Base-by-base conservation (phyloP, 2,113 vertebrate genomes). In the Psephotus haematonotus region DNA sequence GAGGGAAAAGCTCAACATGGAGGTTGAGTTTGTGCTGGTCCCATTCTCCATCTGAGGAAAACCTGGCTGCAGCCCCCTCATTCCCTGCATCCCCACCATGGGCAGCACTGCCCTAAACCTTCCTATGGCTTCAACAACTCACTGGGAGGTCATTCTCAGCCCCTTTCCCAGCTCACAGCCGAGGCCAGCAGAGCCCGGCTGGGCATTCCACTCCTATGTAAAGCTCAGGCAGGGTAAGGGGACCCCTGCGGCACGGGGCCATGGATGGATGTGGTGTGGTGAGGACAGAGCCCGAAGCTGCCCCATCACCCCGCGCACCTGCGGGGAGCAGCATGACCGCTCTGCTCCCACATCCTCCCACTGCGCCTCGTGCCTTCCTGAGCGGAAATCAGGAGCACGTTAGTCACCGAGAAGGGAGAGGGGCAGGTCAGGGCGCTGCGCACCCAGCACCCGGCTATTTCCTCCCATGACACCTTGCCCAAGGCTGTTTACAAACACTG, bases 101-200 rank as follows among this genome's bases (percentile, higher is more conserved):
- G 8, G 5, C 37, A 59, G 27, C 44, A 23, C 46, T 43, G 35
- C 8, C 6, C 37, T 49, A 29, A 7, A 31, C 64, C 70, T 67
- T 39, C 44, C 46, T 6, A 2, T 12, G 18, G 13, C 75, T 67
- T 60, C 0, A 0, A 41, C 22, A 67, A 18, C 31, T 52, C 0
- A 0, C 0, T 0, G 2, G 13, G n/a, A 39, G 47, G 62, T 24
- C 2, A 0, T 57, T 75, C n/a, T 37, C 43, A 37, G 71, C 44
- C 29, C 46, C 18, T 41, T 63, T 70, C 35, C 57, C 60, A 53
- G 46, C 44, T 46, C 44, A 11, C 27, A 60, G 46, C 82, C 1
- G 1, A 17, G 65, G 59, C 79, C 62, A 49, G 59, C 3, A 7
- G 29, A 85, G 70, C 57, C 70, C 7, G 3, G n/a, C 19, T 0